Evolutionary conservation across 2,113 vertebrate genomes (phyloP).

Genomic region (Phasianus colchicus): DNA sequence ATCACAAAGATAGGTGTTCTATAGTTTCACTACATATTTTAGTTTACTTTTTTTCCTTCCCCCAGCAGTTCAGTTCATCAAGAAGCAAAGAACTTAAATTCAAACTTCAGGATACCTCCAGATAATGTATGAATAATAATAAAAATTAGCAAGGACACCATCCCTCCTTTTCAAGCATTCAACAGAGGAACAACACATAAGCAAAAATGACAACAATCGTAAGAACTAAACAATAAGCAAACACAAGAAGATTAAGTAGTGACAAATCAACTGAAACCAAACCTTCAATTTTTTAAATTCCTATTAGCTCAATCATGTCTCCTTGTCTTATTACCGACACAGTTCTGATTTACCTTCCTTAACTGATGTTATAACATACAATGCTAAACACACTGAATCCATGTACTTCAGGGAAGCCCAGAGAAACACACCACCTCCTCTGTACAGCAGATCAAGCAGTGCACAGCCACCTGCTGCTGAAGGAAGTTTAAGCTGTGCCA

Average conservation of each 20-base stretch:
- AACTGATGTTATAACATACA: fast-evolving
- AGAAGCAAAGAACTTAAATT: neutral
- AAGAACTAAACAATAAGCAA: constrained; percentile 7
- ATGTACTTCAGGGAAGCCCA: neutral
- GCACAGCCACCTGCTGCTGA: neutral
- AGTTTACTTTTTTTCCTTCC: neutral
- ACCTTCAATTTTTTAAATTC: constrained; percentile 23
- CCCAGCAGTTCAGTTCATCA: neutral
- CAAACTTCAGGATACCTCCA: neutral
- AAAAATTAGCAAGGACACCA: neutral
- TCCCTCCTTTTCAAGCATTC: neutral
- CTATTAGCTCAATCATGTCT: neutral
- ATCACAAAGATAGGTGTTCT: neutral
- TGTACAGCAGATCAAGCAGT: neutral
- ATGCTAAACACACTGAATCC: neutral
- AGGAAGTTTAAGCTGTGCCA: neutral
- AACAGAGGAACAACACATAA: neutral
- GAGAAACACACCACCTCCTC: neutral
- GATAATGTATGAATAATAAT: fast-evolving
- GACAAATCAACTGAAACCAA: neutral
- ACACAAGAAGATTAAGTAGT: neutral
- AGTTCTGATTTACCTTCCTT: neutral
- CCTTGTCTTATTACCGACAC: neutral
- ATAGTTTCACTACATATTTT: neutral
- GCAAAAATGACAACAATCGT: neutral